Base-by-base conservation (phyloP, 2,113 vertebrate species). In the Haemorhous mexicanus region DNA sequence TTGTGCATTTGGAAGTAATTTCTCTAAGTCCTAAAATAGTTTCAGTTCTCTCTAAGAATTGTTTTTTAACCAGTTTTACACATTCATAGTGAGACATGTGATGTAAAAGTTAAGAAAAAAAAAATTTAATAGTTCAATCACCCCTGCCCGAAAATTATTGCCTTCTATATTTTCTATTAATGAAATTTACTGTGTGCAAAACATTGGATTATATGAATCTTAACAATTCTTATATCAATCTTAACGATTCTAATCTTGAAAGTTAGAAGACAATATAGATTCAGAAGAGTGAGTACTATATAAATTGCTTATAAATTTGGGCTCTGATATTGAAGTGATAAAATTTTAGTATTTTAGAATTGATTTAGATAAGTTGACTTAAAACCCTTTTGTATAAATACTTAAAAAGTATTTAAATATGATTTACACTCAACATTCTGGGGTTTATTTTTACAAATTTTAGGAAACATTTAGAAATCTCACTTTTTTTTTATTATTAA, bases 271-370 rank as follows among this genome's bases (percentile, higher is more conserved):
- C 26, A 63, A 33, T 27, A 35, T 9, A 74, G 28, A 53, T 35
- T 62, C 70, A 70, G 9, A 59, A 50, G 24, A 46, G 3, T 0
- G 0, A 67, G 2, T 50, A 55, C 19, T 43, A 15, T 41, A 68
- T 67, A 72, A 63, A 82, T 53, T 39, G 6, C 30, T 41, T n/a
- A 13, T 28, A n/a, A 17, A 8, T 61, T 89, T 73, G 4, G 11
- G 64, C 91, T 78, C n/a, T 75, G 5, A 3, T 37, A 46, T 32
- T 53, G 26, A 84, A 59, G 3, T 23, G 9, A 43, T 56, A 50
- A 12, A 28, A 68, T 55, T 75, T 17, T 50, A 58, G n/a, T 59
- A 58, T 74, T 82, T 87, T 44, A 58, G 3, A 32, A 44, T 22
- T 61, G 23, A 10, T 68, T 72, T 76, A 78, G 21, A 35, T 43